Evolutionary conservation across 2,888 invertebrate species (phyloP).

Genomic region (Cremastinae sp.): DNA sequence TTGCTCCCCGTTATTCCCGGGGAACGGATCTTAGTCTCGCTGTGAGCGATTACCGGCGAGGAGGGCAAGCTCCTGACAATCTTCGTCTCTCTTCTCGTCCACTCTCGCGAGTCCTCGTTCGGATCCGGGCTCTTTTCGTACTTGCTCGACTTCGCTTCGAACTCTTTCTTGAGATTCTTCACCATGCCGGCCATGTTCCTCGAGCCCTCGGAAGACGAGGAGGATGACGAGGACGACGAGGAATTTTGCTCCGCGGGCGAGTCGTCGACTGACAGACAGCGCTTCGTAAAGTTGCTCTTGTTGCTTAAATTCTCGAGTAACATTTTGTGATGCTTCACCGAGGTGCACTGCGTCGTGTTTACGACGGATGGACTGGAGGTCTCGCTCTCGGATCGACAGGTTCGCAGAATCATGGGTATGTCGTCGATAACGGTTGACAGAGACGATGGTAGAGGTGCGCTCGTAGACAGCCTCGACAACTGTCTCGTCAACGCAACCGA

Average conservation of each 20-base stretch:
- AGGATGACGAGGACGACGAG: constrained; percentile 54
- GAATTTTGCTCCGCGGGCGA: constrained; percentile 68
- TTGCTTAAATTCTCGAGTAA: constrained; percentile 81
- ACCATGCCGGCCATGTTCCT: constrained; percentile 87
- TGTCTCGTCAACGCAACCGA: constrained; percentile 61
- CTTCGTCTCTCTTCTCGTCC: constrained; percentile 73
- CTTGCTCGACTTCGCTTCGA: constrained; percentile 88
- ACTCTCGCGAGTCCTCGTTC: constrained; percentile 64
- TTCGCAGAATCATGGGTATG: constrained; percentile 71
- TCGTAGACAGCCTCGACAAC: constrained; percentile 79
- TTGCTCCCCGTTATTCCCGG: not conserved
- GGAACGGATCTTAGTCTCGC: constrained; percentile 77
- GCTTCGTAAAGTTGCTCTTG: constrained; percentile 76
- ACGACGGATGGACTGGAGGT: constrained; percentile 80
- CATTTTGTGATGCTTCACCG: constrained; percentile 82
- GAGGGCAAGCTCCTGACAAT: constrained; percentile 77
- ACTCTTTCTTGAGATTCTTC: constrained; percentile 92
- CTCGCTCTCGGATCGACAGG: constrained; percentile 79
- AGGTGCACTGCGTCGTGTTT: constrained; percentile 81
- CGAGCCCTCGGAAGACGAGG: constrained; percentile 71
- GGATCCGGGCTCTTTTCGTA: constrained; percentile 73
- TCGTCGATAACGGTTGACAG: constrained; percentile 78
- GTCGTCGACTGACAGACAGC: constrained; percentile 77
- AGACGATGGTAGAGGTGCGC: constrained; percentile 77
- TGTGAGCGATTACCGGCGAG: constrained; percentile 85